Evolutionary conservation across 2,888 invertebrate species (phyloP).

Genomic region (Mellilla xanthometata): DNA sequence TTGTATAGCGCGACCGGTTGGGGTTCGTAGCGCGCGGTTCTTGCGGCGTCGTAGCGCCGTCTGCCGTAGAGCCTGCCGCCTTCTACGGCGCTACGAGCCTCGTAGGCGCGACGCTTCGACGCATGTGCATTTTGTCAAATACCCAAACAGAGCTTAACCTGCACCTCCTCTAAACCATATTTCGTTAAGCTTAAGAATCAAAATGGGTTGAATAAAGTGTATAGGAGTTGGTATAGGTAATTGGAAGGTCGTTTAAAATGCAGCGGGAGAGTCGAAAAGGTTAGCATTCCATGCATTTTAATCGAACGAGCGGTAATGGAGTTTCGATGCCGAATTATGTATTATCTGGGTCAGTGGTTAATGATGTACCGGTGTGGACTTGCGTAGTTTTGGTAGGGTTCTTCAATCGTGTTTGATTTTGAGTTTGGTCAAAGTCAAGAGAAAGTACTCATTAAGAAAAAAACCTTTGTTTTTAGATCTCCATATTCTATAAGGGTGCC

Average conservation of each 20-base stretch:
- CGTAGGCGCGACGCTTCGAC: constrained; percentile 56
- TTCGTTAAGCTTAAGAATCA: constrained; percentile 22
- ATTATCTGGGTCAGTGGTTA: constrained; percentile 4
- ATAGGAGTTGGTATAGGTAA: constrained; percentile 23
- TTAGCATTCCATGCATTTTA: constrained; percentile 64
- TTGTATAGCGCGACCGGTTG: constrained; percentile 51
- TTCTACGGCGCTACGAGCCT: constrained; percentile 49
- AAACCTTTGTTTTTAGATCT: no score
- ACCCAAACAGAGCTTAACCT: constrained; percentile 22
- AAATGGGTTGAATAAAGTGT: background rate
- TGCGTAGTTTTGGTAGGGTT: no score
- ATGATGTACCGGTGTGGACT: no score
- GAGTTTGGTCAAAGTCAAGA: no score
- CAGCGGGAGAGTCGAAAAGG: constrained; percentile 52
- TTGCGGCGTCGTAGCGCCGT: constrained; percentile 69
- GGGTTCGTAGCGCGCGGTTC: constrained; percentile 52
- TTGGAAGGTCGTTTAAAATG: constrained; percentile 59
- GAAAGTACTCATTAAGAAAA: no score
- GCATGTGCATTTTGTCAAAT: constrained; percentile 69
- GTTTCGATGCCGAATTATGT: constrained; percentile 15
- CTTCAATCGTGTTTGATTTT: no score
- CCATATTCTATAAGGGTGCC: no score
- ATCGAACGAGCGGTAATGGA: constrained; percentile 31
- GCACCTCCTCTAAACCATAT: constrained; percentile 38
- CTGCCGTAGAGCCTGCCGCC: constrained; percentile 53